Evolutionary conservation across 1,140 invertebrate species (phyloP).

Genomic region (Papilio glaucus): DNA sequence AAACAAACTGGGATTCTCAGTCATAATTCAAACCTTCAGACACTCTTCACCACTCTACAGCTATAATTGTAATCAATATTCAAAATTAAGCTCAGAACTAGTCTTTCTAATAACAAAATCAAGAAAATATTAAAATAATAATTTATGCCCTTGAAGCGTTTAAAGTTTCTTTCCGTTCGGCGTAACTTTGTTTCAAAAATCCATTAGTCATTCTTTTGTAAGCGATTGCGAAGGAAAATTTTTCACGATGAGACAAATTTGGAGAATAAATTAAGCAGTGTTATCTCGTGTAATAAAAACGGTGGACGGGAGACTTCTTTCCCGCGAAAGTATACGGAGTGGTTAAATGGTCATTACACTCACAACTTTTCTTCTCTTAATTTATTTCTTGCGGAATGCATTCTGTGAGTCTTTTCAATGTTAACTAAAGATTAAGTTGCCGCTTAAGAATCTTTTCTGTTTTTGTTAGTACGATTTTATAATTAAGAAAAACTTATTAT

Average conservation of each 20-base stretch:
- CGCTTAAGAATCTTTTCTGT: background rate
- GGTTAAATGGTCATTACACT: slow-evolving; percentile 35
- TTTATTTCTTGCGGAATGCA: slow-evolving; percentile 41
- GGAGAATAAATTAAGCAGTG: slow-evolving; percentile 79
- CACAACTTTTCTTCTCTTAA: slow-evolving; percentile 20
- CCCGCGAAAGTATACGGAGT: slow-evolving; percentile 36
- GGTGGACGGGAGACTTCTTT: slow-evolving; percentile 53
- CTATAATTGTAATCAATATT: no score
- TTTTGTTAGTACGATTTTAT: background rate
- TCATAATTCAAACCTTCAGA: no score
- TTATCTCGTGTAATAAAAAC: slow-evolving; percentile 78
- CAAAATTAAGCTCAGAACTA: no score
- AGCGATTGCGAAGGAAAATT: slow-evolving; percentile 78
- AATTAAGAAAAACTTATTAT: background rate
- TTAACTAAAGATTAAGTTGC: slow-evolving; percentile 8
- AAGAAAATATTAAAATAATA: slow-evolving; percentile 71
- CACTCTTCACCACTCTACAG: no score
- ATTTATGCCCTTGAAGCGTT: slow-evolving; percentile 76
- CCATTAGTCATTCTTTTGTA: slow-evolving; percentile 82
- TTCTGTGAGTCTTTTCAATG: background rate
- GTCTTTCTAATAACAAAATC: slow-evolving; percentile 30
- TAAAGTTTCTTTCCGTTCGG: slow-evolving; percentile 67
- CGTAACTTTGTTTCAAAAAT: slow-evolving; percentile 80
- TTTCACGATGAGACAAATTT: slow-evolving; percentile 82
- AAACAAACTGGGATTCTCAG: no score